Base-by-base conservation (phyloP, 2,797 vertebrate species). In the Zenarchopterus dispar region DNA sequence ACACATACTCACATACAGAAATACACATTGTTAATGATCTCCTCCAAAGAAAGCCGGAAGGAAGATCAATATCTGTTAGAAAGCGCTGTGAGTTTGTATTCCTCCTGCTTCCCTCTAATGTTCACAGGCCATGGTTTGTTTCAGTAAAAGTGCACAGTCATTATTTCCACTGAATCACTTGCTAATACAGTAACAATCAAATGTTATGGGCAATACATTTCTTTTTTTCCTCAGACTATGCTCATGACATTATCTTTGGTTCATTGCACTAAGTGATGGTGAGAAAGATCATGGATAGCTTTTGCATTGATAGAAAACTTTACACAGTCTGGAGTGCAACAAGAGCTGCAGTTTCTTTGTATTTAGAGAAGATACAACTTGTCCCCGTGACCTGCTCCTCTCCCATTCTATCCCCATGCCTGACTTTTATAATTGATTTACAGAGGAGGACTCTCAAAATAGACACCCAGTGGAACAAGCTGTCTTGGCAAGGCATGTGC, bases 21-120 rank as follows among this genome's bases (percentile, higher is more conserved):
- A 36, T 53, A 36, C 46, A 56, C 33, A 69, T 17, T 44, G 49
- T 57, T 71, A 70, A 67, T 65, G 60, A 69, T 69, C 60, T 66
- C 74, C 52, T 82, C 51, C n/a, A 43, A 52, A 64, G 45, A 70
- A 63, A 75, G 62, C 74, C 71, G 77, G 72, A 71, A 73, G 68
- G 57, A 56, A 74, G 70, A 91, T 91, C 90, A 70, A 91, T 91
- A 91, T 77, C 86, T 88, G 80, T 91, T 89, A 88, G 80, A 83
- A 79, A 75, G 85, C 71, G 70, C 64, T 70, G 70, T 53, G 71
- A 83, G 78, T 62, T 81, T 74, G 67, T 64, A 54, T 88, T 90
- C 82, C 82, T 70, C 70, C 73, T 74, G 28, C 79, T 80, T 54
- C 46, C 55, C 70, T 77, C 77, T 86, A 86, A 84, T 84, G 79